These are phyloP conservation scores for Drymonia ruficornis DNA, from an alignment of 2,888 invertebrate genomes.

Conservation along the genomic window DNA sequence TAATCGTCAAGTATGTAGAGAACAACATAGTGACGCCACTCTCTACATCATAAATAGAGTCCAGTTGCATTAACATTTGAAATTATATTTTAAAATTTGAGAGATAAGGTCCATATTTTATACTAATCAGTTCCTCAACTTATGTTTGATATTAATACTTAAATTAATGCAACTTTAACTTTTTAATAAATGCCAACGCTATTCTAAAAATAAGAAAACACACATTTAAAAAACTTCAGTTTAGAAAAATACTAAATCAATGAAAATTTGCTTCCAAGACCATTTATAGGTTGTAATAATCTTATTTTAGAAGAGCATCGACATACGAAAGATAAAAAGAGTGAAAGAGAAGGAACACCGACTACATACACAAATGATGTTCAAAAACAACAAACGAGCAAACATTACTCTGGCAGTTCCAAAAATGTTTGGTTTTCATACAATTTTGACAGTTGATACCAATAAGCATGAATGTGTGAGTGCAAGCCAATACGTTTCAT, in stretches of 20 bases:
- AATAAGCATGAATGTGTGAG: slow-evolving; percentile 75
- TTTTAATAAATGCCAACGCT: slow-evolving; percentile 33
- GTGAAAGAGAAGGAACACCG: slow-evolving; percentile 84
- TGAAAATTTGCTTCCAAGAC: background rate
- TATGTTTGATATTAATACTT: no score
- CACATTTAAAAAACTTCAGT: background rate
- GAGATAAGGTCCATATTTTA: background rate
- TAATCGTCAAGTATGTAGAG: slow-evolving; percentile 6
- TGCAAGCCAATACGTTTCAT: slow-evolving; percentile 76
- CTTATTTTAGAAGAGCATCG: slow-evolving; percentile 52
- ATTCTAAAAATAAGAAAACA: slow-evolving; percentile 25
- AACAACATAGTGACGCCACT: background rate
- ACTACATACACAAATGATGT: slow-evolving; percentile 69
- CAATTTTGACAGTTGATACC: slow-evolving; percentile 44
- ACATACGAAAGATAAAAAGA: slow-evolving; percentile 54
- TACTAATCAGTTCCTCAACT: no score
- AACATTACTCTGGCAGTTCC: slow-evolving; percentile 53
- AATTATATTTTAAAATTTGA: background rate
- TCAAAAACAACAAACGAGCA: slow-evolving; percentile 61
- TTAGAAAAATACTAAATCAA: no score
- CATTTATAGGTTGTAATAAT: background rate
- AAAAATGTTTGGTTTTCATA: slow-evolving; percentile 42
- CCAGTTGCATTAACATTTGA: background rate
- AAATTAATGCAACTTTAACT: background rate
- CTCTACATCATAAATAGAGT: background rate